Percentiles rank a stretch among this genome's conserved stretches.
Conservation (phyloP, 2,888 invertebrate genomes). For the Thymelicus lineola region DNA sequence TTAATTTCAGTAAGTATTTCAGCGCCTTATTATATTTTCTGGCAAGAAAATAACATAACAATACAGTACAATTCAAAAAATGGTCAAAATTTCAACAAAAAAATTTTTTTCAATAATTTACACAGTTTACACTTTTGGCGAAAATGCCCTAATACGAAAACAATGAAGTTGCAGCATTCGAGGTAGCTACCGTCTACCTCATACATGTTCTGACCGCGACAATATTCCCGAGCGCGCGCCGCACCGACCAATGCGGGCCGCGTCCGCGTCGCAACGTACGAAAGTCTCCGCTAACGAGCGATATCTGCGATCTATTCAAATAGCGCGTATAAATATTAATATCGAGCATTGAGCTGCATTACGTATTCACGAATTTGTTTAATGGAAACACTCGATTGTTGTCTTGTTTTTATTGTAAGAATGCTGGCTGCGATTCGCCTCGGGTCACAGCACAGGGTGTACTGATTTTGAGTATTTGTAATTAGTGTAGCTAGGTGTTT, state of each 20-base stretch:
- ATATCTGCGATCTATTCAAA: constrained; percentile 81
- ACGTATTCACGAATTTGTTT: constrained; percentile 80
- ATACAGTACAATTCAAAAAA: too few species aligned
- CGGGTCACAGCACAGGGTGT: constrained; percentile 70
- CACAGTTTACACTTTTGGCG: too few species aligned
- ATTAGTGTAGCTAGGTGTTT: neutral
- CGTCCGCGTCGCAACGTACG: constrained; percentile 29
- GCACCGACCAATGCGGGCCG: neutral
- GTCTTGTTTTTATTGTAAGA: constrained; percentile 71
- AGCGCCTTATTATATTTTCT: too few species aligned
- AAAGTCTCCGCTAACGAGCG: constrained; percentile 49
- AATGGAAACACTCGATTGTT: constrained; percentile 72
- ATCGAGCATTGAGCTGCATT: constrained; percentile 66
- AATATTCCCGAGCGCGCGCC: constrained; percentile 7
- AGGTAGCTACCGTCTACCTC: too few species aligned
- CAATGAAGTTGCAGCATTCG: too few species aligned
- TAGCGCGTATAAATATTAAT: constrained; percentile 78
- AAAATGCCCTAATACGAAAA: too few species aligned
- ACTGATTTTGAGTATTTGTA: constrained; percentile 35
- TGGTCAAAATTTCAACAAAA: too few species aligned
- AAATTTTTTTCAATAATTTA: too few species aligned
- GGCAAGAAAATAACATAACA: too few species aligned
- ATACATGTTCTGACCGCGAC: constrained; percentile 6
- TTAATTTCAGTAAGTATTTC: too few species aligned
- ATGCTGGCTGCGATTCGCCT: constrained; percentile 58